Conservation (phyloP, 2,888 invertebrate species). For the Tetranychus piercei region DNA sequence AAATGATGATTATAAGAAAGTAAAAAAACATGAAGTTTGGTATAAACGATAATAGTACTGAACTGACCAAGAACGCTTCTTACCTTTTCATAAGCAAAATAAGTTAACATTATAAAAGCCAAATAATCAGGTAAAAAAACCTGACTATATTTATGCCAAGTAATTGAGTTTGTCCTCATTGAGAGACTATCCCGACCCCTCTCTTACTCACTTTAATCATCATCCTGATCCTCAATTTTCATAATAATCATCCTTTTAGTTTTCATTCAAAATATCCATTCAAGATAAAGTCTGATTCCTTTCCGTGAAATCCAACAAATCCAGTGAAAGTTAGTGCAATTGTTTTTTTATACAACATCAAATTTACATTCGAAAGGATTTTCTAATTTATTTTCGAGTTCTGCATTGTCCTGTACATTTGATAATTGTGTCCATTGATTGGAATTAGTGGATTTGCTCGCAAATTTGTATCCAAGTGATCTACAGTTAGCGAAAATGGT, state of each 20-base stretch:
- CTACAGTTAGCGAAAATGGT: not conserved
- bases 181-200: not conserved
- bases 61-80: not conserved
- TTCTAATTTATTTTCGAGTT: not conserved
- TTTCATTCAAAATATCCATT: not conserved
- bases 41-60: not conserved
- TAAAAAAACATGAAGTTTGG: not conserved
- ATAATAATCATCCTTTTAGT: not conserved
- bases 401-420: not conserved
- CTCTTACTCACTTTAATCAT: not conserved
- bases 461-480: not conserved
- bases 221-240: not conserved
- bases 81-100: not conserved
- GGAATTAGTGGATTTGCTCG: not conserved
- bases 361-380: too few species aligned
- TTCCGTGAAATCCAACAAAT: too few species aligned
- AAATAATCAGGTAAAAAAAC: not conserved
- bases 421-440: not conserved
- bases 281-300: not conserved
- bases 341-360: too few species aligned
- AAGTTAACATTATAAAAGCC: not conserved
- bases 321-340: too few species aligned
- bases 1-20: not conserved
- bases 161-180: conserved; percentile 1
- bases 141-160: not conserved